These are phyloP conservation scores for Rhynchophorus ferrugineus DNA, from an alignment of 1,140 invertebrate species.

Conservation along the genomic window DNA sequence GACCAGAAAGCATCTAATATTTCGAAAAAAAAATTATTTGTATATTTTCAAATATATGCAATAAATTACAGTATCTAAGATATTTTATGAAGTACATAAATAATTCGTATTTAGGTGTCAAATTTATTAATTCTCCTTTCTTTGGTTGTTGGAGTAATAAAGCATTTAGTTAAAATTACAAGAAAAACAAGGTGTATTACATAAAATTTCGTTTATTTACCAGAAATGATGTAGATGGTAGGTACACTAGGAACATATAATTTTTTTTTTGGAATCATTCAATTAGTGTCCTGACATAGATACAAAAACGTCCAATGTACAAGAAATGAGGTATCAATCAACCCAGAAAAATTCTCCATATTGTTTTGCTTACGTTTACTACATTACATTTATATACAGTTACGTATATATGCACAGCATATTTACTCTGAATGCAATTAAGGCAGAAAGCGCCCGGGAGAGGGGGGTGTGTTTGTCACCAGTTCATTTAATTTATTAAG, in stretches of 20 bases:
- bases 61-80: too few species aligned
- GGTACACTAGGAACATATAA: slow-evolving; percentile 1
- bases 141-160: too few species aligned
- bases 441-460: neutral
- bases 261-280: neutral
- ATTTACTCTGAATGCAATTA: slow-evolving; percentile 2
- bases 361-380: slow-evolving; percentile 3
- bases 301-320: slow-evolving; percentile 15
- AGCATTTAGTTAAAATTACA: too few species aligned
- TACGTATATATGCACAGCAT: slow-evolving; percentile 1
- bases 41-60: too few species aligned
- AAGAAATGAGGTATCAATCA: neutral
- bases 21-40: too few species aligned
- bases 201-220: slow-evolving; percentile 1
- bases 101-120: neutral
- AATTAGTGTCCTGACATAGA: slow-evolving; percentile 4
- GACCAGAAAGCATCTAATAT: too few species aligned
- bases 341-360: neutral
- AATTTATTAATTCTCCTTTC: too few species aligned
- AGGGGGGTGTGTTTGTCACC: too few species aligned
- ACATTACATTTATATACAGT: slow-evolving; percentile 6
- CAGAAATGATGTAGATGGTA: slow-evolving; percentile 4
- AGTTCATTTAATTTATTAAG: neutral
- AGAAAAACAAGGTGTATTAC: neutral
- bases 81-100: slow-evolving; percentile 7